Conservation (phyloP, 2,797 vertebrate species). For the Crax fasciolata region DNA sequence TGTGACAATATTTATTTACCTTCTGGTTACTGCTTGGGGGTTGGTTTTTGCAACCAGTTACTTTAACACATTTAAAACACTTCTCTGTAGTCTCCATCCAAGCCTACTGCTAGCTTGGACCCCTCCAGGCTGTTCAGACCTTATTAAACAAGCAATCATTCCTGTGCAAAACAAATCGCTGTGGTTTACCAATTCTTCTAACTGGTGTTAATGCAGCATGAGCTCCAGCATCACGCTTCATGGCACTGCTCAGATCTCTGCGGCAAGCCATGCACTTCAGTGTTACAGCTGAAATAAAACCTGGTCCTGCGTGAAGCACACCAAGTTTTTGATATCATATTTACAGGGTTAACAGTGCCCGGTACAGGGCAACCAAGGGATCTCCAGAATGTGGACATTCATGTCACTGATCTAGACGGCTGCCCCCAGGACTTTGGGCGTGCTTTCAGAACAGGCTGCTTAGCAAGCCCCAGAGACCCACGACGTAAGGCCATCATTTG, state of each 20-base stretch:
- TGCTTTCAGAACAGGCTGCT: not conserved
- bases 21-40: not conserved
- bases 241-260: not conserved
- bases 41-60: not conserved
- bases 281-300: not conserved
- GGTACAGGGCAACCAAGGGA: accelerated
- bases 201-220: not conserved
- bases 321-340: not conserved
- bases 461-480: not conserved
- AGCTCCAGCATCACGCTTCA: not conserved
- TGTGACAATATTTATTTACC: not conserved
- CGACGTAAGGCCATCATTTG: not conserved
- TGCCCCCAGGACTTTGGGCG: not conserved
- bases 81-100: not conserved
- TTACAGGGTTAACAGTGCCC: not conserved
- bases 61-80: not conserved
- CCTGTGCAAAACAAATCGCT: not conserved
- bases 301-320: not conserved
- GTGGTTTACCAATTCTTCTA: not conserved
- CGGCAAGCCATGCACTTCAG: not conserved
- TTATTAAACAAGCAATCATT: not conserved
- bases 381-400: not conserved
- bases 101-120: not conserved
- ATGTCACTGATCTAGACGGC: accelerated
- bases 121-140: not conserved